phyloP scores from a whole-genome alignment of 2,113 vertebrate species.

The Chrysochloris asiatica region DNA sequence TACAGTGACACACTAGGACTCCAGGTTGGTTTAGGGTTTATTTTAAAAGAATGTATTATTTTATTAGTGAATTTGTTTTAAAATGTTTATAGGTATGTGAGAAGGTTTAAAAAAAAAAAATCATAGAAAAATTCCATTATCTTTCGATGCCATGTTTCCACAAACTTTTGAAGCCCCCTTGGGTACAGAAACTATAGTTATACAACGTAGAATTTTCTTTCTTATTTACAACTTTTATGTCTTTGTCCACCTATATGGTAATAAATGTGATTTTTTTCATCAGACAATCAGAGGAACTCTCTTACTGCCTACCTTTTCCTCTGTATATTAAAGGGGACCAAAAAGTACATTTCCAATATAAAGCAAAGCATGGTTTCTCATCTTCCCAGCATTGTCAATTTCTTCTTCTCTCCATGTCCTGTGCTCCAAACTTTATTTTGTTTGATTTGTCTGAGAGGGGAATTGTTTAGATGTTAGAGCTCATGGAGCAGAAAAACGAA shows the following conservation, averaged over 20 bases:
- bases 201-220: not conserved
- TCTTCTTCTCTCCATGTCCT: not conserved
- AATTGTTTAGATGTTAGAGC: not conserved
- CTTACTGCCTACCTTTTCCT: not conserved
- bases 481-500: not conserved
- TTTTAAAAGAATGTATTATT: conserved; percentile 16
- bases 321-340: not conserved
- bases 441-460: conserved; percentile 1
- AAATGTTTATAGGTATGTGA: conserved; percentile 10
- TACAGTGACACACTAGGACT: too few relatives aligned
- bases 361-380: not conserved
- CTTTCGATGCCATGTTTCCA: too few relatives aligned
- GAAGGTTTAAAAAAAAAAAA: not conserved
- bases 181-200: not conserved
- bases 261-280: not conserved
- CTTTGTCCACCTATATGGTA: not conserved
- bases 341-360: not conserved
- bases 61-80: not conserved
- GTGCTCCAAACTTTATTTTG: conserved; percentile 7
- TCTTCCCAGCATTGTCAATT: not conserved
- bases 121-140: too few relatives aligned
- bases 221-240: not conserved
- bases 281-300: not conserved
- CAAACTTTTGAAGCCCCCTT: too few relatives aligned
- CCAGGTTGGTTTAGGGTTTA: not conserved